A percentile compares a stretch with the other conserved stretches of the same genome.
Conservation (phyloP, 2,113 vertebrate genomes). For the Eidolon helvum region DNA sequence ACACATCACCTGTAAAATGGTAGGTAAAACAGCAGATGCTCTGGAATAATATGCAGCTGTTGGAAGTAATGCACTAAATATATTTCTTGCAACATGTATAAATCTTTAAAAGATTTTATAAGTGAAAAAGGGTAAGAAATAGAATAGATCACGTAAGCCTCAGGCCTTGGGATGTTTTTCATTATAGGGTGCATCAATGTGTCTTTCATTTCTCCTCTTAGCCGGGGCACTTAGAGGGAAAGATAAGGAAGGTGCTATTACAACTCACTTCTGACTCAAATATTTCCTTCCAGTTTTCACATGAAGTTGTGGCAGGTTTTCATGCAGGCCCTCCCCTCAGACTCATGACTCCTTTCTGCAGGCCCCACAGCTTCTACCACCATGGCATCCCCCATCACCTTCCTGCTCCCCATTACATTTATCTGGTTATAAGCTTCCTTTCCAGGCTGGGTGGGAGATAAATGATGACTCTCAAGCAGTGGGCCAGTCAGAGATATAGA, state of each 20-base stretch:
- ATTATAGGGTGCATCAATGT: background rate
- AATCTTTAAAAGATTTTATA: conserved; percentile 8
- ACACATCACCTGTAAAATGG: background rate
- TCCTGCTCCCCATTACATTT: background rate
- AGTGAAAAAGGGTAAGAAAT: background rate
- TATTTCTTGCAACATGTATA: background rate
- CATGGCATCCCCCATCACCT: background rate
- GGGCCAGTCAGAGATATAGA: background rate
- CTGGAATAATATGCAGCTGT: background rate
- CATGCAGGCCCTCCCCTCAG: background rate
- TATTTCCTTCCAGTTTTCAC: background rate
- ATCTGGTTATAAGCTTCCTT: background rate
- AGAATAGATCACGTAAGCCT: background rate
- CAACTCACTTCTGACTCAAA: background rate
- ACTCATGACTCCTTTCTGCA: background rate
- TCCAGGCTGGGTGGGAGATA: background rate
- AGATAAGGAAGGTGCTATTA: background rate
- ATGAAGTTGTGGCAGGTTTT: background rate
- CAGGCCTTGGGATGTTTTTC: background rate
- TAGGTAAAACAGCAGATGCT: background rate
- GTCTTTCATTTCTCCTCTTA: conserved; percentile 9
- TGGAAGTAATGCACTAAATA: background rate
- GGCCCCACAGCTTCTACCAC: background rate
- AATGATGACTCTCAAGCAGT: background rate
- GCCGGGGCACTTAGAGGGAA: background rate